Evolutionary conservation across 2,888 invertebrate species (phyloP), one percentile per base, ranked within the genome.

Genomic region (Dicycla oo): DNA sequence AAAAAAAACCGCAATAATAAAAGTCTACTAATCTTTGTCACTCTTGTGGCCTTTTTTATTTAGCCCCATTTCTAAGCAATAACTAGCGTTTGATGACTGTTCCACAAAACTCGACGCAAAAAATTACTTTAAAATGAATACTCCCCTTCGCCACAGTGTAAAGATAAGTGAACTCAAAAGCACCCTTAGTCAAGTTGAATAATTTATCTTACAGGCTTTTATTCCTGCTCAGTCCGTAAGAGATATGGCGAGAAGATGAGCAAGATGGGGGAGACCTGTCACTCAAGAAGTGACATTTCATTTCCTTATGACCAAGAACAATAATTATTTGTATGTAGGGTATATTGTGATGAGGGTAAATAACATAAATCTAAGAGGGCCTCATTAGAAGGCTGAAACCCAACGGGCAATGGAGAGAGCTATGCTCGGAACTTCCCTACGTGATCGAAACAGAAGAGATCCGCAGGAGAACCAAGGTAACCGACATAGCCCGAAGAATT

Each of bases 141-240:
- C 49, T 80, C 81, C 84, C 82, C 72, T 82, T 82, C 82, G 79
- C 69, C 38, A 81, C 69, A 81, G 72, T 76, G 77, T 81, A 78
- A 83, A 87, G 85, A 88, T 87, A 80, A 79, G 76, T 79, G 70
- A 86, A 83, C 82, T 87, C 80, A 84, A 87, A 83, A 83, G 75
- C 81, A 78, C 82, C 80, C 83, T 80, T 75, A 74, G 57, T 74
- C 72, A 85, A 87, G 81, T 87, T 85, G 81, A 80, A 86, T 86
- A 80, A 86, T 86, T 88, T 83, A 86, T 87, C 80, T 82, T 76
- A 68, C 47, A 49, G 77, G 75, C 81, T 82, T 81, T 82, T 83
- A 82, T 83, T 80, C 78, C 69, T 75, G 58, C 67, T 70, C 78
- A 80, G 69, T 61, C 78, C 58, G 63, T 69, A 63, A 69, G 76